A percentile compares a stretch with the other conserved stretches of the same genome.
Evolutionary conservation across 2,888 invertebrate genomes (phyloP).

Genomic region (Ellobium chinense): DNA sequence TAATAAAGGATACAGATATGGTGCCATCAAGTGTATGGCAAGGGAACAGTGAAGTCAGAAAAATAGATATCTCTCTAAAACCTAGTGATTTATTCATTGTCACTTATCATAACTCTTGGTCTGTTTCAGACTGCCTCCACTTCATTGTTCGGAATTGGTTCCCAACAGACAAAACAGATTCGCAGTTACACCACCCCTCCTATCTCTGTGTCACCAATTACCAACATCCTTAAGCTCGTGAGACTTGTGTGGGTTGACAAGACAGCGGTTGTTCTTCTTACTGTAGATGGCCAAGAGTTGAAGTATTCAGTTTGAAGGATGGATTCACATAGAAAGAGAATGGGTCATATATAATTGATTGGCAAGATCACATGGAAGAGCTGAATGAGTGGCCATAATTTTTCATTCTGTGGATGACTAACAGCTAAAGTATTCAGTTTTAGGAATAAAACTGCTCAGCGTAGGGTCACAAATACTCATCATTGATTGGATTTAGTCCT

Average conservation of each 20-base stretch:
- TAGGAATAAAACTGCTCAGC: too few relatives aligned
- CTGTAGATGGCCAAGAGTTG: conserved; percentile 95
- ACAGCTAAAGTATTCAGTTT: too few relatives aligned
- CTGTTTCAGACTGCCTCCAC: conserved; percentile 83
- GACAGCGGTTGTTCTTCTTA: conserved; percentile 93
- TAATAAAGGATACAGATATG: too few relatives aligned
- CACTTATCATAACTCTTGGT: conserved; percentile 2
- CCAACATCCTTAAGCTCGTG: conserved; percentile 91
- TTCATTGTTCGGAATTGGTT: conserved; percentile 97
- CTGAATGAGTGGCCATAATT: too few relatives aligned
- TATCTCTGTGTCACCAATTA: conserved; percentile 64
- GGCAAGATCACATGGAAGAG: too few relatives aligned
- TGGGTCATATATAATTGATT: too few relatives aligned
- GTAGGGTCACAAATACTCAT: too few relatives aligned
- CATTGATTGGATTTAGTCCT: too few relatives aligned
- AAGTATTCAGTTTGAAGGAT: conserved; percentile 64
- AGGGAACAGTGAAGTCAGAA: too few relatives aligned
- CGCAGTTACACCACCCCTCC: conserved; percentile 89
- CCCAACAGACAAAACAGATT: conserved; percentile 96
- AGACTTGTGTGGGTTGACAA: conserved; percentile 97
- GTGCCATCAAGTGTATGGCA: too few relatives aligned
- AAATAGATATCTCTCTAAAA: neutral
- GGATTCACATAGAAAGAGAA: too few relatives aligned
- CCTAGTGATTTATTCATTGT: neutral
- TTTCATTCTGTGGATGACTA: too few relatives aligned